These are phyloP conservation scores for Hyperoplus immaculatus DNA, from an alignment of 2,797 vertebrate genomes.

Conservation along the genomic window DNA sequence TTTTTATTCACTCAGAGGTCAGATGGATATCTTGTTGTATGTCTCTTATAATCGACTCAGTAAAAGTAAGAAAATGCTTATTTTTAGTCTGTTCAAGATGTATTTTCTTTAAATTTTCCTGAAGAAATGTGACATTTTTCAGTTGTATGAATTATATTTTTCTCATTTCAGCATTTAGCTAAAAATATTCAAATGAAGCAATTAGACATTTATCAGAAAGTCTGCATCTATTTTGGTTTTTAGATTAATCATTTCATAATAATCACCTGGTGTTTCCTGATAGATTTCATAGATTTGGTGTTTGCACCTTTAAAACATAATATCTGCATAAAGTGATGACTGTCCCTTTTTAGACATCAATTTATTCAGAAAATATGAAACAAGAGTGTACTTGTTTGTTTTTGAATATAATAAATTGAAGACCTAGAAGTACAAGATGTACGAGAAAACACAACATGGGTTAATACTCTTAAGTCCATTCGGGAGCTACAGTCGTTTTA, in stretches of 20 bases:
- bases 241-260: not conserved
- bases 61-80: not conserved
- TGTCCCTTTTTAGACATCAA: too few species aligned
- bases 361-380: not conserved
- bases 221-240: not conserved
- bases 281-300: too few species aligned
- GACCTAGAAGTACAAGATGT: too few species aligned
- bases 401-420: not conserved
- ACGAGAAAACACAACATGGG: not conserved
- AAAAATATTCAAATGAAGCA: not conserved
- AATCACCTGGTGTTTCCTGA: conserved; percentile 3
- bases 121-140: not conserved
- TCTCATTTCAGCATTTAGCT: not conserved
- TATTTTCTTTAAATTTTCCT: not conserved
- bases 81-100: not conserved
- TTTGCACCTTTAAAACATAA: too few species aligned
- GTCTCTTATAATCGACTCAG: not conserved
- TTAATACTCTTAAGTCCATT: not conserved
- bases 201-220: not conserved
- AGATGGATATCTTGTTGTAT: not conserved
- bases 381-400: not conserved
- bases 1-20: conserved; percentile 3
- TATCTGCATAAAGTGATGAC: too few species aligned
- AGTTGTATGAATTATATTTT: not conserved
- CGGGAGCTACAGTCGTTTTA: conserved; percentile 18